Evolutionary conservation across 2,888 invertebrate species (phyloP).

Genomic region (Xestia xanthographa): DNA sequence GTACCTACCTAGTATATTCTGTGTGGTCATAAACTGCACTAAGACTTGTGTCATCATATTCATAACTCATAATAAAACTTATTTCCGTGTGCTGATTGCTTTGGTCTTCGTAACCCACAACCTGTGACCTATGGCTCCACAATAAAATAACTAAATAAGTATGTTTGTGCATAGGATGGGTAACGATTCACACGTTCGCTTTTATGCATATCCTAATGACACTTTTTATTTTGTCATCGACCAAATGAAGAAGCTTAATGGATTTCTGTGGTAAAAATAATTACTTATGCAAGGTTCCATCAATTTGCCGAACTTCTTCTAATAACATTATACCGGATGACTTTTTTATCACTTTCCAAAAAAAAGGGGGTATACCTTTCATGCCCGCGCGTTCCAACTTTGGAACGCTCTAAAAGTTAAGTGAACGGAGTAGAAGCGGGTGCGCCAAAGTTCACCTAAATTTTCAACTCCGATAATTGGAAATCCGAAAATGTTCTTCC

Average conservation of each 20-base stretch:
- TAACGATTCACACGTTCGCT: conserved; percentile 32
- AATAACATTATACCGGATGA: no score
- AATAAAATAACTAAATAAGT: conserved; percentile 3
- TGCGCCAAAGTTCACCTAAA: no score
- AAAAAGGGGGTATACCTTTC: no score
- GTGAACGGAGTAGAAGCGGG: no score
- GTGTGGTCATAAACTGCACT: conserved; percentile 16
- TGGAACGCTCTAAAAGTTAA: no score
- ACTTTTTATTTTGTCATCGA: conserved; percentile 17
- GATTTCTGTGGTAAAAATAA: background rate
- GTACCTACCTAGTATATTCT: background rate
- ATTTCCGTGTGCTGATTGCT: conserved; percentile 44
- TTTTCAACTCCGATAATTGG: no score
- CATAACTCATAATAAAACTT: conserved; percentile 6
- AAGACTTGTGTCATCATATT: conserved; percentile 9
- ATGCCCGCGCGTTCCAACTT: no score
- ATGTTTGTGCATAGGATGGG: background rate
- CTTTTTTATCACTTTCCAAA: no score
- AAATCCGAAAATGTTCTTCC: no score
- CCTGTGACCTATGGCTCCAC: conserved; percentile 29
- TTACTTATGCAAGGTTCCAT: background rate
- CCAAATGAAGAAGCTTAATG: background rate
- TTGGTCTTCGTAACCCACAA: conserved; percentile 14
- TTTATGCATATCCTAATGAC: background rate
- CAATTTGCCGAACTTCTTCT: no score